Evolutionary conservation across 2,797 vertebrate species (phyloP), one percentile per base, ranked within the genome.

Genomic region (Macropus fuliginosus): DNA sequence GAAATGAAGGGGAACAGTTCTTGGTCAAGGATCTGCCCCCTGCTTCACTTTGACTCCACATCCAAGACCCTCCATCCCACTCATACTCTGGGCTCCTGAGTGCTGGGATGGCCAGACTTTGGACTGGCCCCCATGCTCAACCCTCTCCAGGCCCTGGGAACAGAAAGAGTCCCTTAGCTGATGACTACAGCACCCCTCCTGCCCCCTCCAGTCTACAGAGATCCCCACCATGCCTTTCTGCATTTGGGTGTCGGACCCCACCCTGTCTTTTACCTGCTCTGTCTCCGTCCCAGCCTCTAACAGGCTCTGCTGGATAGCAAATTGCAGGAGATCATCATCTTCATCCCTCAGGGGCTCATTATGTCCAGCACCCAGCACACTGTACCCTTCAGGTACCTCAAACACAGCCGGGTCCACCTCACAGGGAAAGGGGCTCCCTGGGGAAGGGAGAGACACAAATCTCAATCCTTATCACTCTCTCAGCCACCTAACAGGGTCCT

Each of bases 231-330:
- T 40, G 55, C 28, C 40, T 27, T 12, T n/a, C 18, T 54, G 24
- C 31, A 9, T 18, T 40, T 81, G 66, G n/a, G n/a, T 10, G 18
- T 24, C 24, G 3, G 13, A 0, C 1, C 0, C 1, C 94, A 57
- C 93, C 54, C n/a, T 34, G 3, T 46, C 0, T 34, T 40, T n/a
- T 81, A 99, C 99, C 99, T 99, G 99, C 98, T 99, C 99, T 0
- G 99, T 99, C 98, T 99, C 99, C 0, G 99, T 99, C 97, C 99
- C 99, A 0, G 99, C 99, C 0, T 99, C 99, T 91, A 99, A 97
- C 92, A 99, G 99, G 96, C 99, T 99, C 98, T 99, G 99, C 98
- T 99, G 99, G 98, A 99, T 99, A 97, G 99, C 99, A 0, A 99
- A 99, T 99, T 99, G 99, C 94, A 99, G 98, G 96, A 99, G 98